phyloP scores from a whole-genome alignment of 1,140 invertebrate species.

The Probaryconus sp. region DNA sequence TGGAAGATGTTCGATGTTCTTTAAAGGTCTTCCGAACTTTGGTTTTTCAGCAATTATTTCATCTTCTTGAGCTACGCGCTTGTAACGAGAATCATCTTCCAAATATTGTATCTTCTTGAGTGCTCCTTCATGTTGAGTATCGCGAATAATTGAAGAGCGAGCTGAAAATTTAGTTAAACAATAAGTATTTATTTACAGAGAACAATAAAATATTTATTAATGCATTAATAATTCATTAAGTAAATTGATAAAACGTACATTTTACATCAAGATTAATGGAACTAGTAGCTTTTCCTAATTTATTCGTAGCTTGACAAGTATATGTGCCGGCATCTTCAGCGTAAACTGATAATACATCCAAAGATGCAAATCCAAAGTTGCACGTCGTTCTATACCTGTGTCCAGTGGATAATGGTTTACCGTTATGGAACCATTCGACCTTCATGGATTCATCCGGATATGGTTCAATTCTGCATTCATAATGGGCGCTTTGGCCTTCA shows the following conservation, averaged over 20 bases:
- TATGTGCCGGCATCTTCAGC: conserved; percentile 96
- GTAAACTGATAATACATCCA: conserved; percentile 95
- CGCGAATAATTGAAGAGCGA: conserved; percentile 91
- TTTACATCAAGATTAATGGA: conserved; percentile 89
- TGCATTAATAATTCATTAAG: conserved; percentile 4
- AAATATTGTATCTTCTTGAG: conserved; percentile 94
- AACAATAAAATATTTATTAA: conserved; percentile 15
- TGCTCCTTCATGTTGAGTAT: conserved; percentile 96
- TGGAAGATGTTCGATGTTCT: conserved; percentile 87
- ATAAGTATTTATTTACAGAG: conserved; percentile 1
- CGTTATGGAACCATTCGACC: conserved; percentile 97
- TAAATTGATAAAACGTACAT: no score
- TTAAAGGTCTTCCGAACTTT: conserved; percentile 91
- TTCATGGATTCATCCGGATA: conserved; percentile 95
- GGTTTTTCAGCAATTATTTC: conserved; percentile 88
- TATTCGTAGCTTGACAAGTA: conserved; percentile 93
- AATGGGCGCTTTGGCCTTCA: conserved; percentile 94
- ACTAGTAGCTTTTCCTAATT: conserved; percentile 88
- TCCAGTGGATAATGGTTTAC: conserved; percentile 92
- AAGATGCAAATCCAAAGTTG: conserved; percentile 96
- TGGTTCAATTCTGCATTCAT: conserved; percentile 97
- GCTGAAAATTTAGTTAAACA: conserved; percentile 77
- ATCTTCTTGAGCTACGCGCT: conserved; percentile 85
- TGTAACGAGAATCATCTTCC: conserved; percentile 90
- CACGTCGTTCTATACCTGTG: conserved; percentile 94